Evolutionary conservation across 2,113 vertebrate species (phyloP), one percentile per base, ranked within the genome.

Genomic region (Mus pahari): DNA sequence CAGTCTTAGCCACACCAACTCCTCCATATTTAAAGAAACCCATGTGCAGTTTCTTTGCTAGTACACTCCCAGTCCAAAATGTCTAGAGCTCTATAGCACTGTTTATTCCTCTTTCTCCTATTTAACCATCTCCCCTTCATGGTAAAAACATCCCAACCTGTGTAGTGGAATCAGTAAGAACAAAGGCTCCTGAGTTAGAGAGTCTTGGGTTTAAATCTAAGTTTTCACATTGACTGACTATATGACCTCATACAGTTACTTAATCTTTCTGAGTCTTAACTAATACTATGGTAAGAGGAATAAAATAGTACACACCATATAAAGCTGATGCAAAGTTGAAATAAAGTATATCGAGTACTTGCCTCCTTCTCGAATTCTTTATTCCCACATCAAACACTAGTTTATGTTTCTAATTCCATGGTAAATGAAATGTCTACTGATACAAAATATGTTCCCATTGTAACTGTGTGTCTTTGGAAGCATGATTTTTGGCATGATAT

Each of bases 241-340:
- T 86, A 42, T 88, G 78, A 12, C 22, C 31, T 68, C 66, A 19
- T 45, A 39, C 75, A 42, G 55, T 92, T 90, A 66, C n/a, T 71
- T 94, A 89, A 82, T 70, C 86, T 94, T 33, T 92, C 73, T 91
- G 58, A 89, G 50, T 86, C 50, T 90, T 60, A 73, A 26, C n/a
- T 75, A 7, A 88, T 26, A 33, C 4, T 26, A 79, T 39, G 42
- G 14, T 48, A 55, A 90, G 91, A 78, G 1, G 92, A 73, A 45
- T 33, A 81, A 45, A 71, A 78, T 75, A 68, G 16, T 19, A 31
- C 13, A 53, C 11, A 31, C 48, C 26, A 55, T 20, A 24, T 9
- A 39, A 9, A 24, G 11, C 7, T 17, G 20, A 3, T 10, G 7
- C 11, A 24, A 71, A 24, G 66, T 26, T 26, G 20, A 83, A 71